phyloP scores from a whole-genome alignment of 2,113 vertebrate species.

The Physeter macrocephalus region DNA sequence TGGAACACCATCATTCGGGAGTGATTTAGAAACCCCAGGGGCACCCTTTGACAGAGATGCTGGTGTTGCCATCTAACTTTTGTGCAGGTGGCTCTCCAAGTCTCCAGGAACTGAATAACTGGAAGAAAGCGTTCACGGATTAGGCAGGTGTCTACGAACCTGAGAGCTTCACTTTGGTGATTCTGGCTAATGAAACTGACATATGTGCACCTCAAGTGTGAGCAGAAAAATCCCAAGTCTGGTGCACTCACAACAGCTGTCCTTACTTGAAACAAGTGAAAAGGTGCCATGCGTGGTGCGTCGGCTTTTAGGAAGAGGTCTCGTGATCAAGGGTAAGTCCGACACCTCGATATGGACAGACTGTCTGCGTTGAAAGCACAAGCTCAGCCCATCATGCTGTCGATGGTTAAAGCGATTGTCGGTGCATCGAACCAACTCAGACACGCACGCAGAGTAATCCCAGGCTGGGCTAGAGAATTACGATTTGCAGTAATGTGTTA shows the following conservation, averaged over 20 bases:
- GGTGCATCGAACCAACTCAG: conserved; percentile 52
- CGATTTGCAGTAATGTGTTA: background rate
- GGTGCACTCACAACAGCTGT: conserved; percentile 85
- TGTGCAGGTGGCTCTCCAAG: conserved; percentile 87
- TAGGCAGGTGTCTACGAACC: conserved; percentile 88
- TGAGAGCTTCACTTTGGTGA: conserved; percentile 86
- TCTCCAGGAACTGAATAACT: conserved; percentile 86
- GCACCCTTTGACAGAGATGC: conserved; percentile 89
- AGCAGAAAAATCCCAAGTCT: conserved; percentile 82
- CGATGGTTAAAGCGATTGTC: conserved; percentile 61
- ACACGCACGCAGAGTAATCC: background rate
- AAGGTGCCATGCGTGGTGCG: conserved; percentile 86
- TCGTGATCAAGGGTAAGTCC: conserved; percentile 84
- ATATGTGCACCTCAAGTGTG: conserved; percentile 83
- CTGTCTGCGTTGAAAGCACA: conserved; percentile 84
- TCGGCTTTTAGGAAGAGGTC: conserved; percentile 86
- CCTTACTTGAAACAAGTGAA: conserved; percentile 90
- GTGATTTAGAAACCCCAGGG: conserved; percentile 87
- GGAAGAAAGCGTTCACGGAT: conserved; percentile 91
- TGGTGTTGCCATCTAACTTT: conserved; percentile 87
- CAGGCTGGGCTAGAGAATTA: background rate
- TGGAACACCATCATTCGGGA: conserved; percentile 90
- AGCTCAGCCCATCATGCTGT: conserved; percentile 81
- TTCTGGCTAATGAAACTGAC: conserved; percentile 88
- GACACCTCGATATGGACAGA: conserved; percentile 87